phyloP scores from a whole-genome alignment of 2,113 vertebrate species.

The Misgurnus mizolepis region DNA sequence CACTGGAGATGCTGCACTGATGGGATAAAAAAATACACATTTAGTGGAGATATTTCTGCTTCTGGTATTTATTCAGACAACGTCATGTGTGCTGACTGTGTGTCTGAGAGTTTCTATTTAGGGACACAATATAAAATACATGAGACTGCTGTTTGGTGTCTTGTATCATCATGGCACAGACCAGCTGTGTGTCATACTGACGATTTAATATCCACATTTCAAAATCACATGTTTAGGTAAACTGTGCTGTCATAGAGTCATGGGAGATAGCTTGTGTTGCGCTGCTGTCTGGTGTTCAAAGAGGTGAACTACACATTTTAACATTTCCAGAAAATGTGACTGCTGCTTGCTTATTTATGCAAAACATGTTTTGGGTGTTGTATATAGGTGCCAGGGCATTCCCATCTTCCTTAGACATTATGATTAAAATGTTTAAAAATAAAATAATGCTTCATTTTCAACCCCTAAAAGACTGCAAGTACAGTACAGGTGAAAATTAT shows the following conservation, averaged over 20 bases:
- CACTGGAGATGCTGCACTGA: background rate
- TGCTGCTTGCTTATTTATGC: background rate
- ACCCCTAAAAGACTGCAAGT: too few relatives aligned
- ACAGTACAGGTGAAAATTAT: too few relatives aligned
- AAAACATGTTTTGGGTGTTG: background rate
- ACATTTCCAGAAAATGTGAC: background rate
- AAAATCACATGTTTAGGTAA: background rate
- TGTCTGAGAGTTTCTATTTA: too few relatives aligned
- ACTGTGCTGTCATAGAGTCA: background rate
- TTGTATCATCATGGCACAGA: background rate
- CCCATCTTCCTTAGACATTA: too few relatives aligned
- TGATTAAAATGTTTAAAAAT: too few relatives aligned
- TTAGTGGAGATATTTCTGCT: background rate
- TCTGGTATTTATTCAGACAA: background rate
- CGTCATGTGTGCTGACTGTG: too few relatives aligned
- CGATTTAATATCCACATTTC: constrained; percentile 16
- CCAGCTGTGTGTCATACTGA: background rate
- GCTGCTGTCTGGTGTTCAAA: constrained; percentile 40
- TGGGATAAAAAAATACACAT: background rate
- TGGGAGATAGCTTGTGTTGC: background rate
- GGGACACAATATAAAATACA: background rate
- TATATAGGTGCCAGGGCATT: too few relatives aligned
- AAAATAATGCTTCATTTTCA: too few relatives aligned
- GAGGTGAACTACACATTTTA: background rate
- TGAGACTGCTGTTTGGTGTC: background rate